These are phyloP conservation scores for Morone saxatilis DNA, from an alignment of 2,113 vertebrate genomes.

Conservation along the genomic window DNA sequence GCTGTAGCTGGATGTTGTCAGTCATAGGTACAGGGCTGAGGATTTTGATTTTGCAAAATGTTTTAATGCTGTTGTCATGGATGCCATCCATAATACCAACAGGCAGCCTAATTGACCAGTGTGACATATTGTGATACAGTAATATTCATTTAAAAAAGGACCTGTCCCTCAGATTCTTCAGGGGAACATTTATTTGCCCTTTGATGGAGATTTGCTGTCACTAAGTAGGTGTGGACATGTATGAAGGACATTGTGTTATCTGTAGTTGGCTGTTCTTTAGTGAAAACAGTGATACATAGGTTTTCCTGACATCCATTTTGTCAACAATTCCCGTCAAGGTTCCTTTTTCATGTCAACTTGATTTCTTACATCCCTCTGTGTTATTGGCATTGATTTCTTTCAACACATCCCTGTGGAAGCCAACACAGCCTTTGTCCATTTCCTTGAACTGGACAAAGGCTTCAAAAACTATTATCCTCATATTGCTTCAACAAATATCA, in stretches of 20 bases:
- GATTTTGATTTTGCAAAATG: background rate
- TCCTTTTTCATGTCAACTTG: background rate
- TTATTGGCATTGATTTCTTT: conserved; percentile 29
- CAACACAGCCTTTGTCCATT: background rate
- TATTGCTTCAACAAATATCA: background rate
- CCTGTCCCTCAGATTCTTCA: no score
- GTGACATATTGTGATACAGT: background rate
- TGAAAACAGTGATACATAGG: conserved; percentile 8
- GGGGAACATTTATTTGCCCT: background rate
- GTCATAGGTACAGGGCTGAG: background rate
- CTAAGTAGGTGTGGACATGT: background rate
- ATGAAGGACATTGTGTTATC: conserved; percentile 2
- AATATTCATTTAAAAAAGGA: no score
- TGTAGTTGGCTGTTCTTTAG: background rate
- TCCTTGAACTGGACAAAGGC: conserved; percentile 6
- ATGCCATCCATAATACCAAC: background rate
- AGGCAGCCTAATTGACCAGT: background rate
- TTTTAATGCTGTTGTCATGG: background rate
- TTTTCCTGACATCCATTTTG: conserved; percentile 16
- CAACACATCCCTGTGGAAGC: background rate
- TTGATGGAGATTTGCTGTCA: background rate
- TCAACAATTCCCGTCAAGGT: conserved; percentile 12
- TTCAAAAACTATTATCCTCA: background rate
- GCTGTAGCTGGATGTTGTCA: background rate
- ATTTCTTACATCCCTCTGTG: conserved; percentile 1